These are phyloP conservation scores for Bactericera cockerelli DNA, from an alignment of 1,140 invertebrate genomes.

Conservation along the genomic window DNA sequence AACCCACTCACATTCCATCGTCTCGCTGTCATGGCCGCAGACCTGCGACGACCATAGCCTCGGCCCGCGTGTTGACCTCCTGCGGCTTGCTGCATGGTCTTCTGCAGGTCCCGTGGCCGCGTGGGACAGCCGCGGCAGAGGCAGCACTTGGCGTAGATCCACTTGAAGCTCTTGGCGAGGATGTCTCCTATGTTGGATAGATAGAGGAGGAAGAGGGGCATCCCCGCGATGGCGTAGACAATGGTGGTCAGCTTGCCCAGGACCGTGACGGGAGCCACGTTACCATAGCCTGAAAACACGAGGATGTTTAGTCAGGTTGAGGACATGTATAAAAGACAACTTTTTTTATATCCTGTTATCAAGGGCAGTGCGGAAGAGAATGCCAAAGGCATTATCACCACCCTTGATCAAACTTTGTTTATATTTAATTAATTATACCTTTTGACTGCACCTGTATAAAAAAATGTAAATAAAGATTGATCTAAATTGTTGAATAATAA, in stretches of 20 bases:
- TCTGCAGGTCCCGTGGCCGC: conserved; percentile 17
- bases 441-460: too few relatives aligned
- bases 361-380: too few relatives aligned
- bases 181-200: conserved; percentile 93
- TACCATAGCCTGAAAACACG: conserved; percentile 94
- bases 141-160: conserved; percentile 77
- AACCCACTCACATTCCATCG: background rate
- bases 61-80: too few relatives aligned
- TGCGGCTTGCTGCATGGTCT: conserved; percentile 6
- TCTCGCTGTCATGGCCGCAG: background rate
- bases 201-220: conserved; percentile 86
- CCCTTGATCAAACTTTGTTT: too few relatives aligned
- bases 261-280: conserved; percentile 75
- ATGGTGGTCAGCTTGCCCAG: conserved; percentile 90
- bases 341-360: too few relatives aligned
- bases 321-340: too few relatives aligned
- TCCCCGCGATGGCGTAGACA: conserved; percentile 88
- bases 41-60: conserved; percentile 19
- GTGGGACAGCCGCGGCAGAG: conserved; percentile 55
- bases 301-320: too few relatives aligned
- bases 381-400: too few relatives aligned
- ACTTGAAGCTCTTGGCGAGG: conserved; percentile 90
- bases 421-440: too few relatives aligned
- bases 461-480: too few relatives aligned
- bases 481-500: too few relatives aligned